Conservation (phyloP, 2,888 invertebrate genomes). For the Microplitis deprimator region DNA sequence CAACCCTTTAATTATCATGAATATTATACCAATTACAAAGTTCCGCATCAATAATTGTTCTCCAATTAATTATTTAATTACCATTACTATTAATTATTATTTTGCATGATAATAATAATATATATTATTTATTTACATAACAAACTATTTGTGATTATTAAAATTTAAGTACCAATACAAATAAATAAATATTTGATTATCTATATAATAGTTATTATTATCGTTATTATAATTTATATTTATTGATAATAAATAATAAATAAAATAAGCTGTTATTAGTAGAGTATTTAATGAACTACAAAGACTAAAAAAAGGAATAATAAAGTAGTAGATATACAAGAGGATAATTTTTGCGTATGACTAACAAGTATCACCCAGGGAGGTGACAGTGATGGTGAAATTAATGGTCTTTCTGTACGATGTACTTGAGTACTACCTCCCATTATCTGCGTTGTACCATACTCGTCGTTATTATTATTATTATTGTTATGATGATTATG, state of each 20-base stretch:
- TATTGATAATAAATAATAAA: too few relatives aligned
- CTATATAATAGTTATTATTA: too few relatives aligned
- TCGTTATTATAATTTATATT: too few relatives aligned
- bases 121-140: neutral
- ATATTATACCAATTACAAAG: slow-evolving; percentile 8
- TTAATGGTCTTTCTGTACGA: slow-evolving; percentile 64
- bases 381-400: slow-evolving; percentile 61
- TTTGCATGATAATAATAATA: slow-evolving; percentile 30
- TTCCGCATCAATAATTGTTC: neutral
- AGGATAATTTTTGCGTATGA: slow-evolving; percentile 53
- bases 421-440: slow-evolving; percentile 61
- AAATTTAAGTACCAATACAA: neutral
- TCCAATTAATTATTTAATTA: neutral
- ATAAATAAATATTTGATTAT: neutral
- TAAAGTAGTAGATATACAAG: slow-evolving; percentile 48
- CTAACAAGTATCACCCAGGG: slow-evolving; percentile 60
- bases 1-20: slow-evolving; percentile 8
- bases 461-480: slow-evolving; percentile 56
- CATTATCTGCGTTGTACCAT: slow-evolving; percentile 65
- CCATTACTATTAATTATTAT: slow-evolving; percentile 10
- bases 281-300: slow-evolving; percentile 2
- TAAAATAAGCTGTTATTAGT: neutral
- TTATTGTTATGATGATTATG: slow-evolving; percentile 32
- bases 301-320: slow-evolving; percentile 47
- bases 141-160: slow-evolving; percentile 17